These are phyloP conservation scores for Harpegnathos saltator DNA, from an alignment of 1,140 invertebrate species.

Conservation along the genomic window DNA sequence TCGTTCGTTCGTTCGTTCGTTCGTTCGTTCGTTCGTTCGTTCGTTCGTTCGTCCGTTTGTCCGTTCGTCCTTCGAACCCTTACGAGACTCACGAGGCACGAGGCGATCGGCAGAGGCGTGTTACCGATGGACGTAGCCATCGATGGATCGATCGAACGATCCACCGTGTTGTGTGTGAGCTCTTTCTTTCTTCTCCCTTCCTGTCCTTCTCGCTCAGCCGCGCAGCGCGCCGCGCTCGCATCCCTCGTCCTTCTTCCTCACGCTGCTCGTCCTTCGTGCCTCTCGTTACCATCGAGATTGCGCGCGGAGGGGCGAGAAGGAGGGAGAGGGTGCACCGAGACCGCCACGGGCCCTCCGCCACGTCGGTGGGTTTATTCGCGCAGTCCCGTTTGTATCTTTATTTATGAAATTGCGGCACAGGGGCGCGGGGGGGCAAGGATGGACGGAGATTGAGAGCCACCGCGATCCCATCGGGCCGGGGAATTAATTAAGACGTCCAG, in stretches of 20 bases:
- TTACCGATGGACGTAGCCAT: constrained; percentile 69
- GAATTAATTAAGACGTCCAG: constrained; percentile 52
- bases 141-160: constrained; percentile 55
- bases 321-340: constrained; percentile 44
- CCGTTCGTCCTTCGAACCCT: constrained; percentile 50
- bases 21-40: constrained; percentile 22
- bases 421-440: constrained; percentile 28
- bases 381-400: constrained; percentile 53
- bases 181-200: constrained; percentile 8
- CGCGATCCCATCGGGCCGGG: constrained; percentile 34
- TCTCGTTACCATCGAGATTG: constrained; percentile 60
- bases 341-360: constrained; percentile 44
- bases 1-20: constrained; percentile 16
- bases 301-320: constrained; percentile 13
- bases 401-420: constrained; percentile 49
- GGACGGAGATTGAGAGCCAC: constrained; percentile 58
- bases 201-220: no score
- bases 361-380: constrained; percentile 59
- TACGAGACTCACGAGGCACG: constrained; percentile 53
- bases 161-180: not conserved
- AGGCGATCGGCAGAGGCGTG: constrained; percentile 75
- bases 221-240: not conserved
- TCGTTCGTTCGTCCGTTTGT: constrained; percentile 9
- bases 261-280: constrained; percentile 3
- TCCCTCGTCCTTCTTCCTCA: not conserved